These are phyloP conservation scores for Plebejus argus DNA, from an alignment of 2,888 invertebrate species.

Conservation along the genomic window DNA sequence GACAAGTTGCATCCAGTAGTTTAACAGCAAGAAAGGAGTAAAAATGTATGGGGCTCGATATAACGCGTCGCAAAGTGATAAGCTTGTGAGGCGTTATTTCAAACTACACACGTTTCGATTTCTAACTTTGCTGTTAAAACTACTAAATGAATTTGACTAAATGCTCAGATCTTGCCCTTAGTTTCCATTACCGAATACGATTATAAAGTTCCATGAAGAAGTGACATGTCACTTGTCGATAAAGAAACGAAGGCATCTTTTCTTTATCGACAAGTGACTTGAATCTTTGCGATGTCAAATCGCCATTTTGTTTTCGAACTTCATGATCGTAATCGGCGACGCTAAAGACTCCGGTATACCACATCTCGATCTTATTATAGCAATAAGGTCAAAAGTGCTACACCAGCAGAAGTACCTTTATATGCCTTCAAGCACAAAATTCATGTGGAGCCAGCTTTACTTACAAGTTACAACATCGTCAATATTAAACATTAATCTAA, in stretches of 20 bases:
- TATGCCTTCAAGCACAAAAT: conserved; percentile 35
- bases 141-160: neutral
- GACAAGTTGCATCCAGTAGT: neutral
- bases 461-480: conserved; percentile 48
- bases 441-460: conserved; percentile 40
- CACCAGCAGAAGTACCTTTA: conserved; percentile 18
- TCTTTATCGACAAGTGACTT: no score
- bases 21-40: neutral
- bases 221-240: neutral
- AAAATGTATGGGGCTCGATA: neutral
- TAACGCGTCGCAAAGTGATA: neutral
- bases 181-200: neutral
- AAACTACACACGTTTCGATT: neutral
- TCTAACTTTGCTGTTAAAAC: neutral
- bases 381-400: neutral
- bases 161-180: neutral
- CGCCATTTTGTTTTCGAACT: neutral
- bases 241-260: neutral
- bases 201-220: neutral
- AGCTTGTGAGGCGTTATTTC: neutral
- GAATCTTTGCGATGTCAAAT: no score
- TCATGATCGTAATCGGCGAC: neutral
- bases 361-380: neutral
- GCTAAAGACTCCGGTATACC: neutral
- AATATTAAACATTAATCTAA: conserved; percentile 54